phyloP scores from a whole-genome alignment of 1,140 invertebrate genomes.

The Trichoplusia ni region DNA sequence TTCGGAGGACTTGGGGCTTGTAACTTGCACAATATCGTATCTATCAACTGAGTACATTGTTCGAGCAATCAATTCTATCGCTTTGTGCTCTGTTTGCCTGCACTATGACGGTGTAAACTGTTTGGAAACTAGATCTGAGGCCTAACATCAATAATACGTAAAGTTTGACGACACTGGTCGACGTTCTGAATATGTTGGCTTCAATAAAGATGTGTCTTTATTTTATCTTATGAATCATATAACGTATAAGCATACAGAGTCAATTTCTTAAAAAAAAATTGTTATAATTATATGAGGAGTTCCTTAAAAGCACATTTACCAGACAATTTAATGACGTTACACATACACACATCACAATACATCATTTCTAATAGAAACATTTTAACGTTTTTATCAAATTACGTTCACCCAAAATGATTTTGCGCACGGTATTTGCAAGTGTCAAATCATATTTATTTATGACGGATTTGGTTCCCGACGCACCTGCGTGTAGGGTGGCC shows the following conservation, averaged over 20 bases:
- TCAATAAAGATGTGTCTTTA: too few relatives aligned
- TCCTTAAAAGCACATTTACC: too few relatives aligned
- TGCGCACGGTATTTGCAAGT: conserved; percentile 51
- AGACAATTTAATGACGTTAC: too few relatives aligned
- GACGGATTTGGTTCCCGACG: conserved; percentile 54
- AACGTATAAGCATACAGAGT: too few relatives aligned
- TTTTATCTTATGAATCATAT: too few relatives aligned
- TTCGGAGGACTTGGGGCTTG: neutral
- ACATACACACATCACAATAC: neutral
- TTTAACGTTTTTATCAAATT: conserved; percentile 54
- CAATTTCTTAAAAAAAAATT: too few relatives aligned
- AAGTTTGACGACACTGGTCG: too few relatives aligned
- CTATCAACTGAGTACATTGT: conserved; percentile 19
- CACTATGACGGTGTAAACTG: neutral
- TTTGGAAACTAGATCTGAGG: neutral
- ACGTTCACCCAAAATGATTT: conserved; percentile 55
- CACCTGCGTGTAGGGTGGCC: conserved; percentile 61
- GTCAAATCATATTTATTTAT: conserved; percentile 75
- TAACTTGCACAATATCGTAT: conserved; percentile 1
- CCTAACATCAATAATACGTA: too few relatives aligned
- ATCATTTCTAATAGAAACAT: conserved; percentile 17
- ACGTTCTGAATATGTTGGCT: too few relatives aligned
- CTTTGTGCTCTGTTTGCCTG: neutral
- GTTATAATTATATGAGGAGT: too few relatives aligned
- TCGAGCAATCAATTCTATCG: conserved; percentile 15